Conservation (phyloP, 92 coral and sea anemone genomes). For the Ricordea florida region DNA sequence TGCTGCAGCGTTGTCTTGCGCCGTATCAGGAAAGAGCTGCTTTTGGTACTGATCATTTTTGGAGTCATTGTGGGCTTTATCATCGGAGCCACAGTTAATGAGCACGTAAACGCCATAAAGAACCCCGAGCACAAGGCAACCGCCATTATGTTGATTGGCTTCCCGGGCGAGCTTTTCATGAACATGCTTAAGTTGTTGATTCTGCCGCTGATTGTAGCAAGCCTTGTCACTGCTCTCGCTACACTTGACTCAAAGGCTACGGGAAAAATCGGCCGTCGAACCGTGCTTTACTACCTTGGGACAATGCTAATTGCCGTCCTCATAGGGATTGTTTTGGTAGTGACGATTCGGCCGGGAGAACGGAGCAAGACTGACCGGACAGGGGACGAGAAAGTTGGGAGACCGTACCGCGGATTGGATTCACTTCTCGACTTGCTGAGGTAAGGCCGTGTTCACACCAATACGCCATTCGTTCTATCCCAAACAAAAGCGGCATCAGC, state of each 20-base stretch:
- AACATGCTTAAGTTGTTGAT: constrained; percentile 87
- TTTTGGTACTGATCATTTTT: constrained; percentile 71
- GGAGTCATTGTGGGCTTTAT: constrained; percentile 86
- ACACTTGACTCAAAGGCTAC: constrained; percentile 87
- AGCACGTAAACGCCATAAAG: constrained; percentile 69
- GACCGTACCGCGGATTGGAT: constrained; percentile 79
- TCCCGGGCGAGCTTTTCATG: constrained; percentile 94
- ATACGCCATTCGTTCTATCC: no score
- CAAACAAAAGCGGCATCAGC: no score
- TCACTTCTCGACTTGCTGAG: constrained; percentile 90
- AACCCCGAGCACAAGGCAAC: constrained; percentile 72
- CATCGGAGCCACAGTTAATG: constrained; percentile 73
- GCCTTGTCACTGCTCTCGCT: constrained; percentile 84
- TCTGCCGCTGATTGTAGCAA: constrained; percentile 85
- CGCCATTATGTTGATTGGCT: constrained; percentile 81
- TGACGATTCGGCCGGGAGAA: constrained; percentile 86
- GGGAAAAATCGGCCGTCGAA: constrained; percentile 88
- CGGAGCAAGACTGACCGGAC: constrained; percentile 57
- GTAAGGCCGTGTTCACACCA: no score
- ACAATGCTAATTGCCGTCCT: constrained; percentile 83
- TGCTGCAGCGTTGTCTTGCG: constrained; percentile 39
- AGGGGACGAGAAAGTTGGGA: constrained; percentile 23
- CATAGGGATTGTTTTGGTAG: constrained; percentile 84
- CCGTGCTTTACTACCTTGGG: constrained; percentile 73
- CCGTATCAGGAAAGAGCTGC: constrained; percentile 68